Evolutionary conservation across 2,113 vertebrate genomes (phyloP), one percentile per base, ranked within the genome.

Genomic region (Vidua chalybeata): DNA sequence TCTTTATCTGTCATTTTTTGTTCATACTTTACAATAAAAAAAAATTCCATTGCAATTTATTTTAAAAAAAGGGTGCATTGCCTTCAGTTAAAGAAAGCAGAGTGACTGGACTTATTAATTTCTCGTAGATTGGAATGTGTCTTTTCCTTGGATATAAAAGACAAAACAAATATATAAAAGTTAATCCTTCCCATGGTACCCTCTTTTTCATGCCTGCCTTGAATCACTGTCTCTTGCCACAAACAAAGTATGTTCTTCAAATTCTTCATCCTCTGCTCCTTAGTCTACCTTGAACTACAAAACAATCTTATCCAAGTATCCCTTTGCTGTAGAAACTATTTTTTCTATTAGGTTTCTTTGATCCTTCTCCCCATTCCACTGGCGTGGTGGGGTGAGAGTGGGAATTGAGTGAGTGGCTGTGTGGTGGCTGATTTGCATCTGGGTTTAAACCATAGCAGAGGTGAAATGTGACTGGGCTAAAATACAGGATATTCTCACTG

Each of bases 341-440:
- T 59, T 55, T 87, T 84, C 8, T 68, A 5, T 43, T 68, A 9
- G 18, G 31, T 35, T 67, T 28, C 28, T 39, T 39, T 1, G 1
- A 54, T 62, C 12, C 18, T 54, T 43, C n/a, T 69, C 13, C 23
- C 7, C 7, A 16, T 69, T 78, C 23, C 28, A 39, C 39, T 1
- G 5, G 33, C 10, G 1, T 33, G 0, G 2, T 1, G 9, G 12
- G 3, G 2, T 52, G 33, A 46, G 48, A 62, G 12, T 8, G 24
- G 28, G 15, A 62, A 30, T 20, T 67, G 15, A 30, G 5, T 18
- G 23, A 64, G 35, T 24, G 35, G 30, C 23, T 61, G 10, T 0
- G 0, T 39, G 10, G 27, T 33, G 22, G 33, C 28, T 33, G 11
- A n/a, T 62, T 78, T 69, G 12, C 33, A 39, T 39, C 28, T 46